Percentiles rank a stretch among this genome's conserved stretches.
phyloP scores from a whole-genome alignment of 1,140 invertebrate species.

The Macrostomum lignano region DNA sequence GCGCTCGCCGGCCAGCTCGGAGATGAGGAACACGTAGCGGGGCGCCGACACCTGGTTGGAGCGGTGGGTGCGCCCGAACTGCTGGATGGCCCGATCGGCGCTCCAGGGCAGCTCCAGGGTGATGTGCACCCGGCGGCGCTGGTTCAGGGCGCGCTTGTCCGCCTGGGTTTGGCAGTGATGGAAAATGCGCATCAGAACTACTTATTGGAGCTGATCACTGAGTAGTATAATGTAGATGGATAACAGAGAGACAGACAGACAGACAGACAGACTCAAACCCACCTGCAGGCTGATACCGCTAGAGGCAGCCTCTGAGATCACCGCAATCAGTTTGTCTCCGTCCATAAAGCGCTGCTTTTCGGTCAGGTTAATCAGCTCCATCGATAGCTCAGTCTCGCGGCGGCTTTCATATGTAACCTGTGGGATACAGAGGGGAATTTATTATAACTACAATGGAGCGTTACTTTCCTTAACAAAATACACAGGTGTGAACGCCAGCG shows the following conservation, averaged over 20 bases:
- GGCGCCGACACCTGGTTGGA: slow-evolving; percentile 78
- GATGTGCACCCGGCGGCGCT: slow-evolving; percentile 71
- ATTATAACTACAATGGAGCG: no score
- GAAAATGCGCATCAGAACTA: no score
- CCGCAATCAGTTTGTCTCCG: slow-evolving; percentile 74
- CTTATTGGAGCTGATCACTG: no score
- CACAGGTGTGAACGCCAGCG: no score
- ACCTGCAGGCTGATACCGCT: slow-evolving; percentile 70
- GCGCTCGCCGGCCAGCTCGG: slow-evolving; percentile 79
- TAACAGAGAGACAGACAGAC: no score
- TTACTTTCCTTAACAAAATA: no score
- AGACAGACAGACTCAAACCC: no score
- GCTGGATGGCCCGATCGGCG: slow-evolving; percentile 92
- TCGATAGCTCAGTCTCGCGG: slow-evolving; percentile 55
- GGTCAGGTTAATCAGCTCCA: slow-evolving; percentile 89
- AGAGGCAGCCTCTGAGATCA: slow-evolving; percentile 93
- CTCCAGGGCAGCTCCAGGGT: slow-evolving; percentile 97
- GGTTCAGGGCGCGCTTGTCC: slow-evolving; percentile 65
- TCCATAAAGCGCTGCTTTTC: slow-evolving; percentile 71
- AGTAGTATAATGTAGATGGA: no score
- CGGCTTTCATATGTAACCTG: slow-evolving; percentile 81
- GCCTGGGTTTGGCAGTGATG: no score
- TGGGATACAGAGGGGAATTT: no score
- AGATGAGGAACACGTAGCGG: slow-evolving; percentile 93
- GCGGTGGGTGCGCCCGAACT: slow-evolving; percentile 70